Evolutionary conservation across 2,113 vertebrate species (phyloP).

Genomic region (Xenopus tropicalis): DNA sequence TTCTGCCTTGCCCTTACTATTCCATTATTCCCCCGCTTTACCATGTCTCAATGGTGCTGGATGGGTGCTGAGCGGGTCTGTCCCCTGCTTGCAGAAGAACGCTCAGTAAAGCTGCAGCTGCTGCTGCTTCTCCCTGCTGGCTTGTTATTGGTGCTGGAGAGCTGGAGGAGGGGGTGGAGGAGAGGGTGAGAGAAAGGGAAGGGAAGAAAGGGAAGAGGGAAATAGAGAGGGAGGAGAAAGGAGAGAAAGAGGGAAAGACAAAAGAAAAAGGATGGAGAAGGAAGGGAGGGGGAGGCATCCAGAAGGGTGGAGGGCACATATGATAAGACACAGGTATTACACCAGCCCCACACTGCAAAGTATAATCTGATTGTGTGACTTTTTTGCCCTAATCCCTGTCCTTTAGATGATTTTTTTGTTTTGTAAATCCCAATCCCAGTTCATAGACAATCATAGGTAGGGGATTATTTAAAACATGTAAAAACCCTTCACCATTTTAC

Average conservation of each 20-base stretch:
- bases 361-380: too few relatives aligned
- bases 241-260: constrained; percentile 6
- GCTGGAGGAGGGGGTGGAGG: constrained; percentile 30
- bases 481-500: too few relatives aligned
- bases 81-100: constrained; percentile 8
- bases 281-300: background rate
- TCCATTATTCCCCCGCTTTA: too few relatives aligned
- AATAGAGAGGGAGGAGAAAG: background rate
- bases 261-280: constrained; percentile 2
- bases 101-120: constrained; percentile 1
- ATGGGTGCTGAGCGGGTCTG: constrained; percentile 19
- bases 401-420: too few relatives aligned
- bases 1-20: too few relatives aligned
- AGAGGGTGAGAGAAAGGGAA: constrained; percentile 18
- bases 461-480: too few relatives aligned
- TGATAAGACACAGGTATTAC: too few relatives aligned
- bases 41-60: constrained; percentile 8
- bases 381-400: too few relatives aligned
- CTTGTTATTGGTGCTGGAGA: constrained; percentile 33
- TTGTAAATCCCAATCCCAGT: too few relatives aligned
- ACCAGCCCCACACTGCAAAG: too few relatives aligned
- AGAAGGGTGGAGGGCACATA: background rate
- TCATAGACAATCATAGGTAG: too few relatives aligned
- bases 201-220: constrained; percentile 1
- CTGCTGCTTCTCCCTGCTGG: constrained; percentile 14